phyloP scores from a whole-genome alignment of 2,113 vertebrate species.

The Rousettus leschenaultii region DNA sequence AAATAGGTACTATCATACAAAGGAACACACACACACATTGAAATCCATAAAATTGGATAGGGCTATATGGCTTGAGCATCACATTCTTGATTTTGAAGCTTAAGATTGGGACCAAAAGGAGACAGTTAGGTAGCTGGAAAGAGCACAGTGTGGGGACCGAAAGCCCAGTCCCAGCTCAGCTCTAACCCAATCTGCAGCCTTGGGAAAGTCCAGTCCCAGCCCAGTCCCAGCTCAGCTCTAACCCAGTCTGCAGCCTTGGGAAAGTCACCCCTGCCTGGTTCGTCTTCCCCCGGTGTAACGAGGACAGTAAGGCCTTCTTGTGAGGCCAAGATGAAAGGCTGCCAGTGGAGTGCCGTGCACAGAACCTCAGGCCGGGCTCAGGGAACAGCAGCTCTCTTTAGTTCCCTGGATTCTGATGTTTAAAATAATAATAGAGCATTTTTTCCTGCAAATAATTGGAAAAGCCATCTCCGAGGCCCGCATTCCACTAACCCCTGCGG shows the following conservation, averaged over 20 bases:
- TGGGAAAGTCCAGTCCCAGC: not conserved
- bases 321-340: not conserved
- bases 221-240: not conserved
- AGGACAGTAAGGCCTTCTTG: accelerated
- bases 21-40: not conserved
- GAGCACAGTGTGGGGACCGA: not conserved
- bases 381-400: not conserved
- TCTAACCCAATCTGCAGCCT: not conserved
- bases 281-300: not conserved
- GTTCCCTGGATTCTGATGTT: not conserved
- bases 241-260: not conserved
- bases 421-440: not conserved
- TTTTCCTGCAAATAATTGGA: not conserved
- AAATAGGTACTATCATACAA: not conserved
- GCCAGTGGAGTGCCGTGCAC: accelerated
- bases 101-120: not conserved
- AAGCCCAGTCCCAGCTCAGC: not conserved
- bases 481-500: not conserved
- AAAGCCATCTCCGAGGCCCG: not conserved
- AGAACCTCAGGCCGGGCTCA: not conserved
- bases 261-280: not conserved
- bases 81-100: not conserved
- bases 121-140: not conserved
- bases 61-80: not conserved
- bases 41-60: not conserved